phyloP scores from a whole-genome alignment of 1,140 invertebrate genomes.

The Caenorhabditis elegans region WBcel235 BX284604.4:7422001-7422500 shows the following conservation, averaged over 20 bases:
- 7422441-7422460: slow-evolving; percentile 46
- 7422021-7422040: background rate
- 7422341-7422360: background rate
- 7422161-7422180: background rate
- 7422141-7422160: background rate
- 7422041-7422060: background rate
- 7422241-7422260: slow-evolving; percentile 5
- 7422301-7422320: slow-evolving; percentile 48
- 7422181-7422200: background rate
- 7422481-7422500: slow-evolving; percentile 17
- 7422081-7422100: slow-evolving; percentile 9
- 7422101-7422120: slow-evolving; percentile 31
- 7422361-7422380: slow-evolving; percentile 44
- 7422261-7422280: slow-evolving; percentile 42
- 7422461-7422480: slow-evolving; percentile 41
- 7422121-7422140: background rate
- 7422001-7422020: background rate
- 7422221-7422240: slow-evolving; percentile 37
- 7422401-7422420: slow-evolving; percentile 43
- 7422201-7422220: slow-evolving; percentile 40
- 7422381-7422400: slow-evolving; percentile 21
- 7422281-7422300: slow-evolving; percentile 46
- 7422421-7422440: slow-evolving; percentile 47
- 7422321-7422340: background rate
- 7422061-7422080: background rate